Percentiles rank a stretch among this genome's conserved stretches.
Evolutionary conservation across 1,140 invertebrate species (phyloP).

Genomic region (Aleiodes sp.): DNA sequence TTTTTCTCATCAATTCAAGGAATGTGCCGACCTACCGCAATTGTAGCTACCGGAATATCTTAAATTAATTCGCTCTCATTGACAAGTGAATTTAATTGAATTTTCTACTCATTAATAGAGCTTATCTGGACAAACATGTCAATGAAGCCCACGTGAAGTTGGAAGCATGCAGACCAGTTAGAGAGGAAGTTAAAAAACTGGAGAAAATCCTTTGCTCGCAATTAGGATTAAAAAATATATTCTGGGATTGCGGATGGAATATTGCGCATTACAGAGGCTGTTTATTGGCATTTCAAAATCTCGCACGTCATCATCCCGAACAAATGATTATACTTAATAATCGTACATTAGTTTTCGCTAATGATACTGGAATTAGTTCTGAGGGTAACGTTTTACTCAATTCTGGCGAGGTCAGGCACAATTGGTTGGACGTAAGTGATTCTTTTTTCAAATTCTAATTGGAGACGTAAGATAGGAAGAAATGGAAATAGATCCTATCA

Average conservation of each 20-base stretch:
- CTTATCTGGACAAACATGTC: slow-evolving; percentile 75
- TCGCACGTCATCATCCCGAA: slow-evolving; percentile 76
- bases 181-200: slow-evolving; percentile 74
- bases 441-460: neutral
- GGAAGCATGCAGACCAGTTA: slow-evolving; percentile 70
- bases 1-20: too few relatives aligned
- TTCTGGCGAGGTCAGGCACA: slow-evolving; percentile 88
- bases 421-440: slow-evolving; percentile 85
- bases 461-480: too few relatives aligned
- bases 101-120: slow-evolving; percentile 50
- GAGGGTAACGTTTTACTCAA: slow-evolving; percentile 89
- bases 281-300: slow-evolving; percentile 77
- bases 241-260: slow-evolving; percentile 89
- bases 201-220: slow-evolving; percentile 67
- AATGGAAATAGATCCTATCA: too few relatives aligned
- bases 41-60: too few relatives aligned
- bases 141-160: slow-evolving; percentile 70
- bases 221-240: slow-evolving; percentile 70
- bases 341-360: slow-evolving; percentile 83
- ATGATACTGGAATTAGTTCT: slow-evolving; percentile 87
- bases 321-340: slow-evolving; percentile 74
- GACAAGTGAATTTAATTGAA: too few relatives aligned
- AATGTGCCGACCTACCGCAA: too few relatives aligned
- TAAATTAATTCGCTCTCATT: too few relatives aligned
- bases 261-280: slow-evolving; percentile 86